These are phyloP conservation scores for Pocillopora grandis DNA, from an alignment of 92 coral and sea anemone species.

Conservation along the genomic window DNA sequence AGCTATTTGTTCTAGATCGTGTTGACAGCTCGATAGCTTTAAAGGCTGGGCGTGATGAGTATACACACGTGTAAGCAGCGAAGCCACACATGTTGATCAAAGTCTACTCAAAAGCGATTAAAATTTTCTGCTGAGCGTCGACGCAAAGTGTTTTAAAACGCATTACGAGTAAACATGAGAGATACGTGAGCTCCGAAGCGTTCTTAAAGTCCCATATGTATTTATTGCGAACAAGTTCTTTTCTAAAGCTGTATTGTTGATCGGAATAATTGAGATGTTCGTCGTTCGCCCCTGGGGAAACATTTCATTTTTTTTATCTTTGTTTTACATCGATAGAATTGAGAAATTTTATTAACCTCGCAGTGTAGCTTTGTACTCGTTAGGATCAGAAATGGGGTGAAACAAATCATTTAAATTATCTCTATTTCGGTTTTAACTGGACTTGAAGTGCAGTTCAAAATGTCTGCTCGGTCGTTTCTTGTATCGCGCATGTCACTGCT, in stretches of 20 bases:
- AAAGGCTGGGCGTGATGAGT: slow-evolving; percentile 77
- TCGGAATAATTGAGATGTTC: slow-evolving; percentile 26
- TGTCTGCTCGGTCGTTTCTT: slow-evolving; percentile 20
- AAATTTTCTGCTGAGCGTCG: slow-evolving; percentile 10
- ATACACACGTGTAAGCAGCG: slow-evolving; percentile 49
- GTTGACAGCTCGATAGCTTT: slow-evolving; percentile 81
- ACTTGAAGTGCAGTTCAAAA: slow-evolving; percentile 16
- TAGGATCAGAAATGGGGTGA: background rate
- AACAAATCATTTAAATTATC: background rate
- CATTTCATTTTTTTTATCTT: background rate
- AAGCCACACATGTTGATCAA: slow-evolving; percentile 37
- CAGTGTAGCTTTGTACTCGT: background rate
- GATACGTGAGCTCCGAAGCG: background rate
- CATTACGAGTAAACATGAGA: background rate
- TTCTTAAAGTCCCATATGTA: slow-evolving; percentile 8
- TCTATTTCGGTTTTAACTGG: background rate
- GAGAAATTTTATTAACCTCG: background rate
- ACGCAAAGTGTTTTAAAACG: slow-evolving; percentile 9
- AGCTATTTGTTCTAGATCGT: slow-evolving; percentile 71
- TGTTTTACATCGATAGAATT: background rate
- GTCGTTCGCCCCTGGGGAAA: slow-evolving; percentile 44
- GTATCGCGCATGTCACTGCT: slow-evolving; percentile 44
- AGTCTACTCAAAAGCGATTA: slow-evolving; percentile 18
- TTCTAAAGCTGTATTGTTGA: slow-evolving; percentile 33
- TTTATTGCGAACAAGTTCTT: slow-evolving; percentile 16